Percentiles rank a stretch among this genome's conserved stretches.
Evolutionary conservation across 1,140 invertebrate genomes (phyloP).

Genomic region (Apis laboriosa): DNA sequence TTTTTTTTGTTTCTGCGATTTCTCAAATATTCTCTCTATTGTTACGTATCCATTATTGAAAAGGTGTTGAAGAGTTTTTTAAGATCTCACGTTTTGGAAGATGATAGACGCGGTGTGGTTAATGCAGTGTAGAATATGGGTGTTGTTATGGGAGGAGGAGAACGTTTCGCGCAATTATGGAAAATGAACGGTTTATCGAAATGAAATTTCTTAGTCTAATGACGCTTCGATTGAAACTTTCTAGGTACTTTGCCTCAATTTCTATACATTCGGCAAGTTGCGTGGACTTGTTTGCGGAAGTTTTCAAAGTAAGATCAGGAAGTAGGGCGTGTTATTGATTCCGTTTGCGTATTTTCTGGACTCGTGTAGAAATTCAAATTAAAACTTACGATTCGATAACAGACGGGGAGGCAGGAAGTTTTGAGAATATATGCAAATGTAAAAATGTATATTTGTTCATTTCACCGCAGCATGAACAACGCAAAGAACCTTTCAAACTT

Average conservation of each 20-base stretch:
- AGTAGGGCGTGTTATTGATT: constrained; percentile 12
- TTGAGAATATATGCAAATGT: not conserved
- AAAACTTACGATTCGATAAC: constrained; percentile 27
- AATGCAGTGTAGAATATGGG: too few species aligned
- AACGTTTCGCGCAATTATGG: too few species aligned
- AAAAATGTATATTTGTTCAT: not conserved
- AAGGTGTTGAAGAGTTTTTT: too few species aligned
- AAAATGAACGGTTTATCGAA: not conserved
- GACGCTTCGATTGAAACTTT: not conserved
- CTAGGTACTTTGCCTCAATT: not conserved
- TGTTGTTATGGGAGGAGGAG: too few species aligned
- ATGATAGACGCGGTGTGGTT: too few species aligned
- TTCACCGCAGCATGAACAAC: not conserved
- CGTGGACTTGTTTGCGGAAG: not conserved
- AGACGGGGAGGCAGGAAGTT: not conserved
- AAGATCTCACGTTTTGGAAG: too few species aligned
- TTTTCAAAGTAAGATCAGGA: constrained; percentile 21
- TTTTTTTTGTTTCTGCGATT: too few species aligned
- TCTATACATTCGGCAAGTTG: not conserved
- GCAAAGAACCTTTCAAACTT: too few species aligned
- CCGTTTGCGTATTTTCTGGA: constrained; percentile 9
- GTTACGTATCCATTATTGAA: too few species aligned
- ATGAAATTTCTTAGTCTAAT: not conserved
- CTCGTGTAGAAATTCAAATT: constrained; percentile 11
- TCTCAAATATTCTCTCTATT: too few species aligned